These are phyloP conservation scores for Trachops cirrhosus DNA, from an alignment of 2,797 vertebrate species.

Conservation along the genomic window DNA sequence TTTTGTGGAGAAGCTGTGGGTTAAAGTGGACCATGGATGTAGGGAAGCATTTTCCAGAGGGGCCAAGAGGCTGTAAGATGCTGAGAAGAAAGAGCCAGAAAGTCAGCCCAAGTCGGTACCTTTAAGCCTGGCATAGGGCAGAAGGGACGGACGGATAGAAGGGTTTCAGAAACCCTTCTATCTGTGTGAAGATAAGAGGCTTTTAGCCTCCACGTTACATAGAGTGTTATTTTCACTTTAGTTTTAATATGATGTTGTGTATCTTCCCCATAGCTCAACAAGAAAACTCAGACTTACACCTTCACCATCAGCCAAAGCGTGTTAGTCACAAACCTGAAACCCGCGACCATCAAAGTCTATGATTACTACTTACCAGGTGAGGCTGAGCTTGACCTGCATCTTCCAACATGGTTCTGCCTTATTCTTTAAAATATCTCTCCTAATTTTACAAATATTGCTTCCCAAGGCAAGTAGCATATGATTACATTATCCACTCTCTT, in stretches of 20 bases:
- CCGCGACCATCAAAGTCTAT: slow-evolving; percentile 73
- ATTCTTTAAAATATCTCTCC: background rate
- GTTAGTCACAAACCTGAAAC: slow-evolving; percentile 79
- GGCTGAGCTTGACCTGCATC: background rate
- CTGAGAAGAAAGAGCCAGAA: background rate
- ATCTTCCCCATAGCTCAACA: slow-evolving; percentile 64
- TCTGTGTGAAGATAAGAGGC: background rate
- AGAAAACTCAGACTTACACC: slow-evolving; percentile 59
- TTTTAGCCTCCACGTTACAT: background rate
- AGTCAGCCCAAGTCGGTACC: background rate
- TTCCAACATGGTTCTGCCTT: slow-evolving; percentile 31
- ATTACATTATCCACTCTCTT: background rate
- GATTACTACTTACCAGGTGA: slow-evolving; percentile 82
- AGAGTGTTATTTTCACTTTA: background rate
- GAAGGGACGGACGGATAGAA: background rate
- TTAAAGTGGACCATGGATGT: background rate
- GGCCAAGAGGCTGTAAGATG: background rate
- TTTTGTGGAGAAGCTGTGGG: background rate
- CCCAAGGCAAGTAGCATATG: background rate
- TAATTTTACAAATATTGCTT: background rate
- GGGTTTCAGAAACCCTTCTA: slow-evolving; percentile 5
- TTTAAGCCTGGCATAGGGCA: background rate
- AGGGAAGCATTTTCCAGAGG: background rate
- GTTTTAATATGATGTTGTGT: background rate
- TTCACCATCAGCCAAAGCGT: slow-evolving; percentile 76